Evolutionary conservation across 2,888 invertebrate genomes (phyloP), one percentile per base, ranked within the genome.

Genomic region (Gymnocheta viridis): DNA sequence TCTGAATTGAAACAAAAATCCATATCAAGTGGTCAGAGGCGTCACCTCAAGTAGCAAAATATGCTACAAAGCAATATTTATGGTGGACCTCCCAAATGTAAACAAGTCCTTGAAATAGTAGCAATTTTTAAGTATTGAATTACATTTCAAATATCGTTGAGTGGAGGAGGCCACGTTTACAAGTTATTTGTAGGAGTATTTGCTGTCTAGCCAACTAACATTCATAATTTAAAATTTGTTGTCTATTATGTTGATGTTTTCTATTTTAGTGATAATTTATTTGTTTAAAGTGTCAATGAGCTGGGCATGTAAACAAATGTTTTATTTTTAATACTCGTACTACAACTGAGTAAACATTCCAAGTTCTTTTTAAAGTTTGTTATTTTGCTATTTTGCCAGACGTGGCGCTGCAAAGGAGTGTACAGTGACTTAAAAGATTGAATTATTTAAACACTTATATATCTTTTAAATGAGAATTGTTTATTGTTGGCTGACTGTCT

Each of bases 21-120:
- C 47, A 32, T 32, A 47, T 77, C 81, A 84, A 84, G 82, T 70
- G 74, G 70, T 67, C 70, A 58, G 51, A 67, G 84, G 84, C 78
- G 82, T 85, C 79, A 85, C 70, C 54, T 56, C 72, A 79, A 82
- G 78, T 82, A 60, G 62, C 54, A 35, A 41, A 24, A 69, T n/a
- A 47, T 19, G 60, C 60, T 44, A 47, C 62, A 35, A 49, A 62
- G 10, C n/a, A 27, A 17, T 12, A 35, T 58, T 58, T 51, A 51
- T 49, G 41, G 49, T 73, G 72, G 84, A 84, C 81, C 84, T 84
- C 84, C 81, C 77, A 81, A 81, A 78, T 78, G 58, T 84, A 84
- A 81, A 81, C 84, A 84, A 84, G 78, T 62, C 54, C 0, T 19
- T 41, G 7, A 64, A 78, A 67, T 67, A 56, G 74, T 78, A 84